Base-by-base conservation (phyloP, 2,113 vertebrate species). In the Crotalus viridis region DNA sequence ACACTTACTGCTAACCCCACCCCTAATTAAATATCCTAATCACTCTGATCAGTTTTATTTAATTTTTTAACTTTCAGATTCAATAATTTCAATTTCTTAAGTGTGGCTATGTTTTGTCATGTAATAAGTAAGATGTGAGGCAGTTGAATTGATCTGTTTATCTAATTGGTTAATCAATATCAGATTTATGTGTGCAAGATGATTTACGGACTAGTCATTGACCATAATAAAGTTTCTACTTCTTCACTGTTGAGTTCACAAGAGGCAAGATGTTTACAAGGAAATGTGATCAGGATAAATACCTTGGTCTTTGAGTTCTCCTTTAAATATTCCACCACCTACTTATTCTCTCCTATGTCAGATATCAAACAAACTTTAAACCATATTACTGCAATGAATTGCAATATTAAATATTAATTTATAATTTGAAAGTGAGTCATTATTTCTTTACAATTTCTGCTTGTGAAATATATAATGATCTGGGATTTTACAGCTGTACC, bases 391-490 rank as follows among this genome's bases (percentile, higher is more conserved):
- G 33, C 89, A 52, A 92, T 81, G 12, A 61, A 55, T 48, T 55
- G 91, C 61, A 39, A 55, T 88, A 88, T 89, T 89, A 92, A 92
- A 74, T 74, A 92, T 89, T 81, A 92, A 92, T 54, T 13, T 43
- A 46, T 28, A 15, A 69, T 88, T 92, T 89, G 88, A 92, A 92
- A 61, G 87, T 48, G 88, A 43, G 51, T 56, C 51, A 55, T 74
- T 56, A 55, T 92, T 89, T 61, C 28, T 87, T 64, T 92, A 59
- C 46, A 64, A 52, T 2, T 69, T 64, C 28, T 86, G 24, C 81
- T 92, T 54, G 59, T 69, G 57, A 55, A 90, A 90, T n/a, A 54
- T 7, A 33, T 69, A n/a, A 39, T 22, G 51, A 52, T 55, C 64
- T 52, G 90, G 51, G 64, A 92, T n/a, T 64, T 88, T 64, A 56